Evolutionary conservation across 2,797 vertebrate species (phyloP).

Genomic region (Gymnoscopelus braueri): DNA sequence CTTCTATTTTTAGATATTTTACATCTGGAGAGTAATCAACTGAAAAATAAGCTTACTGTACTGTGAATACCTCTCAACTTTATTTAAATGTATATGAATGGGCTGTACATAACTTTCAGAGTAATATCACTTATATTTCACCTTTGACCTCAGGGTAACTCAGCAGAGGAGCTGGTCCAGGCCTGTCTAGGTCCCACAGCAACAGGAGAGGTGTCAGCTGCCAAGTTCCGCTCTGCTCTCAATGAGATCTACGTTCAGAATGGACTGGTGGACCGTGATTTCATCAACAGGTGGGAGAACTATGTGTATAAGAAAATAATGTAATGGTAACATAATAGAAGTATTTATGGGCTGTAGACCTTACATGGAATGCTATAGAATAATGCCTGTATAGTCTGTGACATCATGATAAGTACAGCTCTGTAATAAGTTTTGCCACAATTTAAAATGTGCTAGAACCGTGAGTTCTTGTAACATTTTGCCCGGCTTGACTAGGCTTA

Average conservation of each 20-base stretch:
- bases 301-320: accelerated
- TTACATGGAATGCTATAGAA: too few species aligned
- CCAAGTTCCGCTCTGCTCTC: slow-evolving; percentile 75
- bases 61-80: background rate
- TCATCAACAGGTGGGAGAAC: slow-evolving; percentile 61
- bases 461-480: too few species aligned
- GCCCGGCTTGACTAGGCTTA: too few species aligned
- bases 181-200: slow-evolving; percentile 76
- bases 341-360: background rate
- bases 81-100: background rate
- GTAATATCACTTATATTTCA: background rate
- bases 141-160: slow-evolving; percentile 65
- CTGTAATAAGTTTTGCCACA: too few species aligned
- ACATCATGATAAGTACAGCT: too few species aligned
- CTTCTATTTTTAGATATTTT: too few species aligned
- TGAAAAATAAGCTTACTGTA: background rate
- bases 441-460: too few species aligned
- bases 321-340: background rate
- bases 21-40: too few species aligned
- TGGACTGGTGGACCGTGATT: slow-evolving; percentile 71
- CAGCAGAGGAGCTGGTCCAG: slow-evolving; percentile 73
- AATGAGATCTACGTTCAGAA: slow-evolving; percentile 78
- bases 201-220: slow-evolving; percentile 74
- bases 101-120: too few species aligned
- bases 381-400: too few species aligned